A percentile compares a stretch with the other conserved stretches of the same genome.
Evolutionary conservation across 2,797 vertebrate species (phyloP).

Genomic region (Danio kyathit): DNA sequence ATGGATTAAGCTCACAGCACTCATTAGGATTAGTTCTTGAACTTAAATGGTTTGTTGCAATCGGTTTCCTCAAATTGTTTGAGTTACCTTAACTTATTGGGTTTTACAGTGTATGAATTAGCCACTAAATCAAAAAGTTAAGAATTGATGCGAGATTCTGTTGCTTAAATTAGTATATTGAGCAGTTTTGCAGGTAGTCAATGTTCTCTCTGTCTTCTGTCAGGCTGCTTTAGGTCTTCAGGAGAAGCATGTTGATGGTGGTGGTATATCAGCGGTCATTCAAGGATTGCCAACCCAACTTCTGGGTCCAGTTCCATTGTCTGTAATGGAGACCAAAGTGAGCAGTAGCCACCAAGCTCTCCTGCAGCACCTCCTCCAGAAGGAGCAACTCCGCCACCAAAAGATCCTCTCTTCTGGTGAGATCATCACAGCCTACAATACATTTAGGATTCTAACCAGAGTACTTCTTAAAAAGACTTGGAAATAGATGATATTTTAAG

Average conservation of each 20-base stretch:
- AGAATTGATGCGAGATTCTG: no score
- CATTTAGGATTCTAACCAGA: no score
- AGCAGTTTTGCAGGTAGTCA: background rate
- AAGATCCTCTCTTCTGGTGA: constrained; percentile 93
- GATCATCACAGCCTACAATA: constrained; percentile 23
- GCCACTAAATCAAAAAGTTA: no score
- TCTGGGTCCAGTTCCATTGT: constrained; percentile 83
- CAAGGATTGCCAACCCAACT: constrained; percentile 89
- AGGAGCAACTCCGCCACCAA: constrained; percentile 97
- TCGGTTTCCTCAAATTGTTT: no score
- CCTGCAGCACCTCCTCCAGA: constrained; percentile 95
- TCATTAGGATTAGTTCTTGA: no score
- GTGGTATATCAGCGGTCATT: constrained; percentile 73
- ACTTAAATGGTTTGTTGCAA: no score
- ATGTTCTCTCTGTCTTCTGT: constrained; percentile 5
- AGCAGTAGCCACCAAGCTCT: constrained; percentile 97
- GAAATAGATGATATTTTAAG: no score
- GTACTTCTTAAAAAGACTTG: no score
- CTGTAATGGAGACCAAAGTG: constrained; percentile 91
- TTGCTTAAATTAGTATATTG: background rate
- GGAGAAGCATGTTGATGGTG: constrained; percentile 87
- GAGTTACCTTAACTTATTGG: no score
- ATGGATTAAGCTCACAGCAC: no score
- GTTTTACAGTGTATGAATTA: no score
- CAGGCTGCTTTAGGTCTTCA: constrained; percentile 89